Evolutionary conservation across 2,113 vertebrate genomes (phyloP).

Genomic region (Petaurus breviceps): DNA sequence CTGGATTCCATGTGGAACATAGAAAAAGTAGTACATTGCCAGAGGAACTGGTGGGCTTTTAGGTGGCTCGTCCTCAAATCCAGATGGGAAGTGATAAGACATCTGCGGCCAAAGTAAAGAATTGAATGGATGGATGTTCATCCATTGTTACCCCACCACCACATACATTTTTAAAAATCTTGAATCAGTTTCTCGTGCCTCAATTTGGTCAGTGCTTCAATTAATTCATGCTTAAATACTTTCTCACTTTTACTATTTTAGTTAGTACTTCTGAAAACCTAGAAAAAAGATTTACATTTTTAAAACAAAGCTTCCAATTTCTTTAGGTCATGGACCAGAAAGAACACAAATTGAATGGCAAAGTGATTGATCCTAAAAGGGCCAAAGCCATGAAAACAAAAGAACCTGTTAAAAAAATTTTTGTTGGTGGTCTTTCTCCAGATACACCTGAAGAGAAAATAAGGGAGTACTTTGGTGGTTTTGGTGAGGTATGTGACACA

Average conservation of each 20-base stretch:
- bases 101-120: not conserved
- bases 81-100: not conserved
- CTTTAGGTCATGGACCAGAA: constrained; percentile 95
- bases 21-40: not conserved
- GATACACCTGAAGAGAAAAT: constrained; percentile 99
- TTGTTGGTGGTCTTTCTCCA: constrained; percentile 98
- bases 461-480: constrained; percentile 95
- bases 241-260: constrained; percentile 49
- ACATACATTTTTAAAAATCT: not conserved
- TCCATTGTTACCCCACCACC: not conserved
- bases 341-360: constrained; percentile 98
- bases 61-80: not conserved
- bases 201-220: not conserved
- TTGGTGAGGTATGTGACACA: constrained; percentile 91
- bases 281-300: constrained; percentile 46
- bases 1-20: not conserved
- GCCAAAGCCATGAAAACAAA: constrained; percentile 99
- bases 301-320: constrained; percentile 77
- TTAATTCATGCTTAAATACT: not conserved
- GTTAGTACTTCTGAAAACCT: constrained; percentile 46
- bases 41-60: not conserved
- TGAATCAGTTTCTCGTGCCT: constrained; percentile 16
- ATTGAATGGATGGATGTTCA: not conserved
- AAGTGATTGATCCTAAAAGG: constrained; percentile 99
- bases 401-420: constrained; percentile 98